Base-by-base conservation (phyloP, 2,797 vertebrate species). In the Esox masquinongy region DNA sequence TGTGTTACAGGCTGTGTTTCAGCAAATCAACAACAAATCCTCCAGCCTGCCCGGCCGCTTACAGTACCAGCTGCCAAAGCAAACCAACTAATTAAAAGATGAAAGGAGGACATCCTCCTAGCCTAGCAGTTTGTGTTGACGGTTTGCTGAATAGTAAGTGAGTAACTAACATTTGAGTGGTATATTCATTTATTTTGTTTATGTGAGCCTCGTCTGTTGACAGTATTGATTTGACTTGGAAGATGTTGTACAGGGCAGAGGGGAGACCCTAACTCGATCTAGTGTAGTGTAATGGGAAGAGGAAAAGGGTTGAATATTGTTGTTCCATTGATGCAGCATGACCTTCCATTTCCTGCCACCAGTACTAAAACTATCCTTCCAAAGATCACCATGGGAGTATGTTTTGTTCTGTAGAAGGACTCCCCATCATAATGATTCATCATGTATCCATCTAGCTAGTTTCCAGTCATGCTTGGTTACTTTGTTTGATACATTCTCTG, bases 21-120 rank as follows among this genome's bases (percentile, higher is more conserved):
- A 82, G 82, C 85, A 93, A 93, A 93, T 90, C 91, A 91, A 88
- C 85, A 92, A 85, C 89, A 92, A 92, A 93, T 91, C 91, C 87
- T 59, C 84, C 64, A 64, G 86, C 88, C 53, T 56, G 53, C 53
- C 53, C 19, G 53, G 53, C 17, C 53, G n/a, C 53, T 56, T 56
- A 2, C n/a, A 56, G 61, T 15, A 64, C 85, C 90, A 87, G 75
- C 82, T 87, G 89, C 88, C 89, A 85, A 87, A 87, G 84, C 87
- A 90, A 90, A 88, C 80, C 75, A 83, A 87, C 88, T 92, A 90
- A 93, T 93, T 93, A 91, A 91, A 91, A 72, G 87, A 91, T 88
- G 85, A 91, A 90, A 89, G 80, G 85, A 79, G 76, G 80, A 82
- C 64, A 70, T 86, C 84, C 86, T 90, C 80, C 77, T 77, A 47